Evolutionary conservation across 1,140 invertebrate species (phyloP), one percentile per base, ranked within the genome.

Genomic region (Lordiphosa clarofinis): DNA sequence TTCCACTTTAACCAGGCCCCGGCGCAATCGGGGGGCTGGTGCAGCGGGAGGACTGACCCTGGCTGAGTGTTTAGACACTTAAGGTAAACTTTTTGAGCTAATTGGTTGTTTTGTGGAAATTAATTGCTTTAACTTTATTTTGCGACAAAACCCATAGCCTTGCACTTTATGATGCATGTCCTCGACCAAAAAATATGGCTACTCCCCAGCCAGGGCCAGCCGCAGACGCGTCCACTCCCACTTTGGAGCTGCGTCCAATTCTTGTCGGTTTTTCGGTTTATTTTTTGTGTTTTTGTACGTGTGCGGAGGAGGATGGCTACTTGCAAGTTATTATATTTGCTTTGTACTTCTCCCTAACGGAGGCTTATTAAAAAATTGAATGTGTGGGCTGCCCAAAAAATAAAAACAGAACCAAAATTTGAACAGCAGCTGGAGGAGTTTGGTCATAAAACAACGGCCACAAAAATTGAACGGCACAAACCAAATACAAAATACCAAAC

Each of bases 21-120:
- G 42, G 19, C 39, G 21, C 13, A 19, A 6, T 6, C n/a, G 19
- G 9, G 44, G 15, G 40, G 12, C 6, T 24, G 19, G 28, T 11
- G 19, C 24, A n/a, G 4, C 6, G 15, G 33, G 28, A 31, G 28
- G 49, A 35, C 21, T 58, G 37, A 39, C 37, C 13, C 46, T 33
- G 28, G 15, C n/a, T 11, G 48, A 54, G 36, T 87, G 73, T 87
- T 86, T 87, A 70, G 75, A 87, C 84, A 87, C 86, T 87, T 87
- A 87, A 82, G 86, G 76, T 82, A 88, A 88, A 88, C 73, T 88
- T 88, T 88, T 42, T 78, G 60, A 87, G 86, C 86, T 88, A 88
- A 88, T 88, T 88, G 86, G 62, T 88, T 88, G 87, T 88, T 88
- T 88, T 88, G 86, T 87, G 86, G 86, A 86, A 88, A 88, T 88